Conservation (phyloP, 1,140 invertebrate genomes). For the Rhopalosiphum maidis region DNA sequence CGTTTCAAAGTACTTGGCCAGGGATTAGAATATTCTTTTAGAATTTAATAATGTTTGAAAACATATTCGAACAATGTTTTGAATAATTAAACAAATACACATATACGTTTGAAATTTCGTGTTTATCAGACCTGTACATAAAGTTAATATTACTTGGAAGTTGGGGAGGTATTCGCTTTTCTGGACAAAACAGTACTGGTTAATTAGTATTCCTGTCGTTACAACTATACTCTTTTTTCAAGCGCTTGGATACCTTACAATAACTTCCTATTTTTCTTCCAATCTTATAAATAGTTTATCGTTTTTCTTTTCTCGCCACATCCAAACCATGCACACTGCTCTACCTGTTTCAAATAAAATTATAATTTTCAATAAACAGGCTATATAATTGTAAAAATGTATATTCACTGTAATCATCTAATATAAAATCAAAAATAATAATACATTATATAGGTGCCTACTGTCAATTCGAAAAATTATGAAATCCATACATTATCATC, state of each 20-base stretch:
- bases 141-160: not conserved
- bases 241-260: not conserved
- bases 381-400: not conserved
- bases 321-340: not conserved
- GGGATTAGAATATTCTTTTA: not conserved
- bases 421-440: not conserved
- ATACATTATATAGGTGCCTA: no score
- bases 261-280: not conserved
- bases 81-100: not conserved
- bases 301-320: not conserved
- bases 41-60: not conserved
- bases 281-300: not conserved
- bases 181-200: not conserved
- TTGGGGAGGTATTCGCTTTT: not conserved
- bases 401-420: not conserved
- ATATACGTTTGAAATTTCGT: no score
- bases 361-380: not conserved
- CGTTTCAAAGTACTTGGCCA: not conserved
- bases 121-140: not conserved
- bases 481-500: not conserved
- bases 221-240: not conserved
- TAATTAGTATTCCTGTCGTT: conserved; percentile 9
- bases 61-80: not conserved
- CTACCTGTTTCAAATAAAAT: not conserved
- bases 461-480: no score